Evolutionary conservation across 2,888 invertebrate genomes (phyloP), one percentile per base, ranked within the genome.

Genomic region (Ephialtes manifestator): DNA sequence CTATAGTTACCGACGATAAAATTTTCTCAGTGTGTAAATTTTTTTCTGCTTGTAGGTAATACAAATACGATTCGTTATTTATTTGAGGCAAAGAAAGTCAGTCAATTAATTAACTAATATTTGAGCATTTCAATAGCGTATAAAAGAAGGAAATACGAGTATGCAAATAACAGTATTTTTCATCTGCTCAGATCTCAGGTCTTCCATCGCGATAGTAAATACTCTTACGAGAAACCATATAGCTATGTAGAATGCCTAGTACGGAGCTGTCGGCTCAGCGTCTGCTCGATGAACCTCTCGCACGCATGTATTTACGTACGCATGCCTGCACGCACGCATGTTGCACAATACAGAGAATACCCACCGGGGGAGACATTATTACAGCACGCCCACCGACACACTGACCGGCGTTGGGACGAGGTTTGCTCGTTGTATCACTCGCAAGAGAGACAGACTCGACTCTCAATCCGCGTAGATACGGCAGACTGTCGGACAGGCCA

Each of bases 371-470:
- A 77, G 72, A 77, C 72, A 84, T 84, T 84, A 81, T 84, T 81
- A 81, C 83, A 80, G 75, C 80, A 84, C 83, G 83, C 83, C 83
- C 83, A 84, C 83, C 83, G 83, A 84, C 83, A 84, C 80, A 84
- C 80, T 84, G 80, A 84, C 83, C 83, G 60, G 46, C 46, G 74
- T 70, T 58, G 76, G 11, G 20, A 39, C 31, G 53, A 43, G 63
- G 74, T 68, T 83, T 63, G 31, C 63, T 60, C 79, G 60, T 75
- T 51, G 58, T 28, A 70, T 76, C 51, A 24, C 28, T 55, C 20
- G 24, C 10, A 60, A 31, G 15, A 39, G 65, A 53, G 72, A 80
- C 63, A 46, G 58, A 51, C 39, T 3, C 76, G 67, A 67, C 11
- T 74, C 58, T 74, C 72, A 43, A 13, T 2, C 20, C 11, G 10